Evolutionary conservation across 2,797 vertebrate genomes (phyloP), one percentile per base, ranked within the genome.

Genomic region (Pangasius larnaudii): DNA sequence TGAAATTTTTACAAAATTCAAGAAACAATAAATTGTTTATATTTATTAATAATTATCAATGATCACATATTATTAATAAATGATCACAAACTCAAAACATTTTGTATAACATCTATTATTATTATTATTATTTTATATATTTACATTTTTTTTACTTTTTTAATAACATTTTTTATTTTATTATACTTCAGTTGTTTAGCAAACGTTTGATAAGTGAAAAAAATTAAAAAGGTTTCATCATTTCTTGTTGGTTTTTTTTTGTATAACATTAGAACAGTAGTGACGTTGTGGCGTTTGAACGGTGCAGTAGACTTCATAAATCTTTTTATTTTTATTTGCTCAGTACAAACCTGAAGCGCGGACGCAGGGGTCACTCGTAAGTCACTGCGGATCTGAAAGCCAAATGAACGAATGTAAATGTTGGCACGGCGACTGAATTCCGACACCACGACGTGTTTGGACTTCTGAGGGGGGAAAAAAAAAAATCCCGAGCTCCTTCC

Each of bases 401-500:
- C 42, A 84, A 84, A 84, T 22, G 63, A 51, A 51, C 5, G 2
- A 84, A 67, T 51, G 63, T 69, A 67, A 84, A 51, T 51, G 8
- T 84, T 53, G 82, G 46, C 46, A 33, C n/a, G 16, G 27, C 3
- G 59, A 30, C 59, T 30, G 61, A 49, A 67, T 83, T 65, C 61
- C 18, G 3, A 83, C 24, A 49, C 81, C 1, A 4, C 42, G 8
- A 24, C 4, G 16, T 83, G 67, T 84, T 80, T 85, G 79, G 82
- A 80, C 63, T 89, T 84, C 49, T 33, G 63, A 74, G 72, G 42
- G 27, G 13, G 0, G 4, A 6, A 7, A n/a, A 49, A 67, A 81
- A 80, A 81, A 87, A 63, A 36, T 36, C 27, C 39, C 33, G 72
- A 53, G 30, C 82, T 65, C 53, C 56, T 85, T 86, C 80, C 46